phyloP scores from a whole-genome alignment of 2,888 invertebrate species.

The Dorcus parallelipipedus region DNA sequence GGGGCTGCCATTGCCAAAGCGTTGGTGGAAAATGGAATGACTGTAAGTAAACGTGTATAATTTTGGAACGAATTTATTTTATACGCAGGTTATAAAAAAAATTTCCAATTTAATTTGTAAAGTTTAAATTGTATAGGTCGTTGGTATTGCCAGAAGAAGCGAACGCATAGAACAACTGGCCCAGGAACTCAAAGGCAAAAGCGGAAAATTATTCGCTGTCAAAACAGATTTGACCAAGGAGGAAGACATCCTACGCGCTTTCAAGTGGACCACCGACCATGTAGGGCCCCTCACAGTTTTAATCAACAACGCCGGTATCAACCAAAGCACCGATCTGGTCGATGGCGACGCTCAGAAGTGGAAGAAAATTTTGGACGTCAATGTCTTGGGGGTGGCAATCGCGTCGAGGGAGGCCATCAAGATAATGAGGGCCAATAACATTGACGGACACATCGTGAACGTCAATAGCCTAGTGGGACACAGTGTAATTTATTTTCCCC shows the following conservation, averaged over 20 bases:
- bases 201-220: background rate
- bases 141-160: background rate
- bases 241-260: background rate
- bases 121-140: too few relatives aligned
- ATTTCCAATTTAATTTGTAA: too few relatives aligned
- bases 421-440: too few relatives aligned
- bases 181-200: background rate
- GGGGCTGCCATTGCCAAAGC: background rate
- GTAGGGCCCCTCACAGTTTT: constrained; percentile 1
- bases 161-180: background rate
- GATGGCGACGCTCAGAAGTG: constrained; percentile 7
- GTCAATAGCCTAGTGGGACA: constrained; percentile 8
- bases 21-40: background rate
- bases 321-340: background rate
- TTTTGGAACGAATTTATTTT: background rate
- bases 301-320: background rate
- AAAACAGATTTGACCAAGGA: constrained; percentile 7
- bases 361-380: constrained; percentile 6
- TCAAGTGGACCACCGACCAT: background rate
- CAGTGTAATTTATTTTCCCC: background rate
- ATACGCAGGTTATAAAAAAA: background rate
- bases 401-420: too few relatives aligned
- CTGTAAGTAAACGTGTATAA: background rate
- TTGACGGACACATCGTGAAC: constrained; percentile 5
- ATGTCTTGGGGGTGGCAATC: background rate